Evolutionary conservation across 2,888 invertebrate genomes (phyloP), one percentile per base, ranked within the genome.

Genomic region (Nomada fabriciana): DNA sequence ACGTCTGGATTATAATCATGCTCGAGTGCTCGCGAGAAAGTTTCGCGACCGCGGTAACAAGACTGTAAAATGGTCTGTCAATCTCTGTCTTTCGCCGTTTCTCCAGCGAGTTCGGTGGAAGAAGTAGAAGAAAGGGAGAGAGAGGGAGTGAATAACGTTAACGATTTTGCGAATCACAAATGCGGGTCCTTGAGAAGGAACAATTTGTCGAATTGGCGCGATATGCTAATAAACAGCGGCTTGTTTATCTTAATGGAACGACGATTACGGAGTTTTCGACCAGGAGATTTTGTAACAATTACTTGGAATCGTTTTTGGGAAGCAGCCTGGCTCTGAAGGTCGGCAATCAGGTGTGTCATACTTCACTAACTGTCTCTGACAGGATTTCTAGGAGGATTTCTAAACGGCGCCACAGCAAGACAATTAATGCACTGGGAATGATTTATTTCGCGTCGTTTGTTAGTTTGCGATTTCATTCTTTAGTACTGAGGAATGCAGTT

Each of bases 1-100:
- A 84, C 86, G 75, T 82, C 67, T 74, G 77, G 77, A 82, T 82
- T 74, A 74, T 74, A 74, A 83, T 78, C 63, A 71, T 42, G 74
- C 74, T 71, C 59, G 74, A 82, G 74, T 71, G 73, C 71, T 61
- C 57, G 77, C 74, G 77, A 71, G 82, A 77, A 78, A 82, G 57
- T 82, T 82, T 68, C 64, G 23, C 69, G 61, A 36, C 63, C 57
- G 63, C 47, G 47, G 68, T 71, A 71, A 71, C 82, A 23, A 71
- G 82, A 47, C 71, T 43, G 82, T 64, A 74, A 83, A 83, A 78
- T 74, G 63, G 63, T 65, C 71, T 67, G 74, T 74, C 77, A 69
- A 82, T 71, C 74, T 70, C 65, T 59, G 82, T 64, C 71, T 75
- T 68, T 52, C 18, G 52, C 23, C 43, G 18, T 18, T 36, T 13